These are phyloP conservation scores for Sarcophaga peregrina DNA, from an alignment of 1,140 invertebrate species.

Conservation along the genomic window DNA sequence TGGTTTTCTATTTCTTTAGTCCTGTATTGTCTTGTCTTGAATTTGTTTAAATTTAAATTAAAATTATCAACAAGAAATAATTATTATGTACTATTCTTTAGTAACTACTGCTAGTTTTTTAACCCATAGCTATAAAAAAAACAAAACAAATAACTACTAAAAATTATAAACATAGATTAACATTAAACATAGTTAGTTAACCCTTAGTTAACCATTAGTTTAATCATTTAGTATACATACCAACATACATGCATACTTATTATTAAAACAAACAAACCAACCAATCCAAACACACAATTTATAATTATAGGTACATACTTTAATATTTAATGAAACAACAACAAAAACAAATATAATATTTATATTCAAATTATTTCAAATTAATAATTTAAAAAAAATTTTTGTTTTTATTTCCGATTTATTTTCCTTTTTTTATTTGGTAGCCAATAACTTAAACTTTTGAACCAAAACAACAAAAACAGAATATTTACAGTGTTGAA, in stretches of 20 bases:
- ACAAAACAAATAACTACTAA: background rate
- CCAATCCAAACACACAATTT: background rate
- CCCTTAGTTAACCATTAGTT: constrained; percentile 44
- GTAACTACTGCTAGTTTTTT: no score
- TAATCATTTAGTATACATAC: constrained; percentile 38
- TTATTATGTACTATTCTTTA: no score
- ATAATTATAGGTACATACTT: no score
- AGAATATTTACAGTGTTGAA: no score
- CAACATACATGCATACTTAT: constrained; percentile 21
- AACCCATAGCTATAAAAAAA: constrained; percentile 9
- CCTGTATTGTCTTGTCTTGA: no score
- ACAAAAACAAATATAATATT: constrained; percentile 44
- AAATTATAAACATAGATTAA: constrained; percentile 32
- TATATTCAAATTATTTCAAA: constrained; percentile 37
- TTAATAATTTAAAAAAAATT: background rate
- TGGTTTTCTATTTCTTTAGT: no score
- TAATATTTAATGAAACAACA: no score
- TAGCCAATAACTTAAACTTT: no score
- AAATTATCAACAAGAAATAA: no score
- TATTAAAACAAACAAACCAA: constrained; percentile 2
- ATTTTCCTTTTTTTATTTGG: background rate
- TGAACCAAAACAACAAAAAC: no score
- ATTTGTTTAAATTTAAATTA: no score
- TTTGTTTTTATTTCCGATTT: constrained; percentile 37
- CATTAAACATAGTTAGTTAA: constrained; percentile 40